A percentile compares a stretch with the other conserved stretches of the same genome.
Conservation (phyloP, 1,140 invertebrate species). For the Drosophila oshimai region DNA sequence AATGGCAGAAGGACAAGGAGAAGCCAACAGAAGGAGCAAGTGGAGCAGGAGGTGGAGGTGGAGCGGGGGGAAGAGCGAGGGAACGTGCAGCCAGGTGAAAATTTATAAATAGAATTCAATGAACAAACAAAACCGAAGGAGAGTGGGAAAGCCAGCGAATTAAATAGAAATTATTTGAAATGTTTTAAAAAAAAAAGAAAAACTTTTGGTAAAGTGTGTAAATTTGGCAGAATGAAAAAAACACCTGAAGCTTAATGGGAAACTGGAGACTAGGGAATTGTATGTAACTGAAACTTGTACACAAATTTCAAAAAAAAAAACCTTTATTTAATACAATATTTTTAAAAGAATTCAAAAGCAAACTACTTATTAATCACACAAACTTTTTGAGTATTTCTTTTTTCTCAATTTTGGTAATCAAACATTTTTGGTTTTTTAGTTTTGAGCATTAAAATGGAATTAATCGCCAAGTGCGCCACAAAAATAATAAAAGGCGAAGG, state of each 20-base stretch:
- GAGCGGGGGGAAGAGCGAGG: background rate
- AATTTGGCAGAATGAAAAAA: conserved; percentile 1
- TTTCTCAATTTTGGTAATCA: background rate
- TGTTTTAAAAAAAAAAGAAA: background rate
- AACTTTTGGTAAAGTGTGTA: background rate
- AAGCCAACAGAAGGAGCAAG: conserved; percentile 7
- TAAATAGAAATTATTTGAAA: conserved; percentile 30
- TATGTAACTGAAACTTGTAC: too few relatives aligned
- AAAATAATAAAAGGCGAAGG: background rate
- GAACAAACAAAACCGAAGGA: conserved; percentile 16
- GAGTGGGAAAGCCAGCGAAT: background rate
- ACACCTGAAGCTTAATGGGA: background rate
- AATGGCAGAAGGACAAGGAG: background rate
- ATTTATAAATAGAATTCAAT: conserved; percentile 46
- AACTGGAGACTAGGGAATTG: background rate
- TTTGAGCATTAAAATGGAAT: conserved; percentile 46
- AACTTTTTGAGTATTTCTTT: background rate
- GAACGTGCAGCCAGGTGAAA: conserved; percentile 15
- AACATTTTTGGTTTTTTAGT: background rate
- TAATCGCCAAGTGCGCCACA: conserved; percentile 32
- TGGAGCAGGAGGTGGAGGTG: background rate
- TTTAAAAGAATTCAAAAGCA: background rate
- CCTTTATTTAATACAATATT: too few relatives aligned
- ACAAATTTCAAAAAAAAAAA: too few relatives aligned
- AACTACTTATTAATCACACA: background rate